These are phyloP conservation scores for Copidosoma aretas DNA, from an alignment of 2,888 invertebrate species.

Conservation along the genomic window DNA sequence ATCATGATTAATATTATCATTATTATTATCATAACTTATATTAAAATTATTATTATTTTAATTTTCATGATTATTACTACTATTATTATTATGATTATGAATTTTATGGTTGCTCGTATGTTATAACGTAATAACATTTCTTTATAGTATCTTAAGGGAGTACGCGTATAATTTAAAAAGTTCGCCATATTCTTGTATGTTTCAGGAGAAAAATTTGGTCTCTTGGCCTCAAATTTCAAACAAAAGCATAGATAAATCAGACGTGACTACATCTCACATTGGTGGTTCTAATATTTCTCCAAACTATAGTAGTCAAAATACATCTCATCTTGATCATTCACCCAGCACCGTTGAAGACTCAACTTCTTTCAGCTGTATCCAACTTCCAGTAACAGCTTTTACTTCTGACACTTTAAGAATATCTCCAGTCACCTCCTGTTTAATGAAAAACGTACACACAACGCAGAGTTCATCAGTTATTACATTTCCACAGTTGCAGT, in stretches of 20 bases:
- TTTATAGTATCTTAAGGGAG: too few species aligned
- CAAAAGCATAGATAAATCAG: conserved; percentile 57
- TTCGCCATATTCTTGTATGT: too few species aligned
- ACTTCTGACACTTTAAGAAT: conserved; percentile 51
- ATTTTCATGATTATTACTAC: too few species aligned
- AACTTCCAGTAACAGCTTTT: conserved; percentile 55
- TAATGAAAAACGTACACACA: conserved; percentile 56
- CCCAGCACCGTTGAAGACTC: conserved; percentile 45
- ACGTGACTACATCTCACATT: conserved; percentile 42
- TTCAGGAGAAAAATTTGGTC: too few species aligned
- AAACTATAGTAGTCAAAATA: conserved; percentile 15
- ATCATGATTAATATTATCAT: too few species aligned
- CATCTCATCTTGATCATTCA: conserved; percentile 44
- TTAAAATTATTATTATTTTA: too few species aligned
- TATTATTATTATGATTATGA: too few species aligned
- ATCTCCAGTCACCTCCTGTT: conserved; percentile 52
- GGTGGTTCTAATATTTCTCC: conserved; percentile 34
- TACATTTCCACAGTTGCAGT: conserved; percentile 58
- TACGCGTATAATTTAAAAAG: too few species aligned
- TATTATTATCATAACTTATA: too few species aligned
- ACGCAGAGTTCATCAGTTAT: conserved; percentile 57
- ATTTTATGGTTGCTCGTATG: too few species aligned
- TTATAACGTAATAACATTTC: too few species aligned
- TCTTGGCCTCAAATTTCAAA: too few species aligned
- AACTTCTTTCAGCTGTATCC: conserved; percentile 54